Evolutionary conservation across 2,797 vertebrate genomes (phyloP).

Genomic region (Eurystomus glaucurus): DNA sequence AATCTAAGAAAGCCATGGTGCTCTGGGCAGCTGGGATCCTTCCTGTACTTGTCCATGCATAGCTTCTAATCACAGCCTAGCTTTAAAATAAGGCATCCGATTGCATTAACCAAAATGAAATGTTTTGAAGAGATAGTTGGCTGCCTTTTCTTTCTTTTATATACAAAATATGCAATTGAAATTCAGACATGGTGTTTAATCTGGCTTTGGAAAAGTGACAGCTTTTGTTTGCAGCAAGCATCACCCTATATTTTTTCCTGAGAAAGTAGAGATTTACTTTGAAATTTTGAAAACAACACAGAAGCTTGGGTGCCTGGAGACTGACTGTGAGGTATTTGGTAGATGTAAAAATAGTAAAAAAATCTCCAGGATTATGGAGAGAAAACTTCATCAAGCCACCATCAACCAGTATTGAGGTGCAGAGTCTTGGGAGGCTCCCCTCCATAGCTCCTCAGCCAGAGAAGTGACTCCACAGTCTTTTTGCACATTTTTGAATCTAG

Average conservation of each 20-base stretch:
- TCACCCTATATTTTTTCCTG: background rate
- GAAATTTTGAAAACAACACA: background rate
- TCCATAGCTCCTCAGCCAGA: background rate
- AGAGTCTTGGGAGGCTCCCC: background rate
- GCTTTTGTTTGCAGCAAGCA: background rate
- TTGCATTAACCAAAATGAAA: constrained; percentile 4
- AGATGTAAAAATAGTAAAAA: background rate
- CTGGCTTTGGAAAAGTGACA: background rate
- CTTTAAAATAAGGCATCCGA: background rate
- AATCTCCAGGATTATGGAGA: background rate
- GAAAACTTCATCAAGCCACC: background rate
- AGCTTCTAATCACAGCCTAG: background rate
- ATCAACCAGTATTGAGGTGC: fast-evolving
- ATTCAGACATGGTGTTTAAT: background rate
- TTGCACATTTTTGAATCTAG: background rate
- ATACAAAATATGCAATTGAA: background rate
- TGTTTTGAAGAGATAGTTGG: background rate
- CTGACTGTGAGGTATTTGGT: background rate
- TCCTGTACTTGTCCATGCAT: background rate
- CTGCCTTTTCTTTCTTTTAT: background rate
- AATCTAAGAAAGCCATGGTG: background rate
- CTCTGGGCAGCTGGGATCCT: background rate
- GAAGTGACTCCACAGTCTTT: background rate
- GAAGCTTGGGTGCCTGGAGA: background rate
- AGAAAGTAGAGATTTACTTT: background rate